Conservation (phyloP, 2,113 vertebrate genomes). For the Vimba vimba region DNA sequence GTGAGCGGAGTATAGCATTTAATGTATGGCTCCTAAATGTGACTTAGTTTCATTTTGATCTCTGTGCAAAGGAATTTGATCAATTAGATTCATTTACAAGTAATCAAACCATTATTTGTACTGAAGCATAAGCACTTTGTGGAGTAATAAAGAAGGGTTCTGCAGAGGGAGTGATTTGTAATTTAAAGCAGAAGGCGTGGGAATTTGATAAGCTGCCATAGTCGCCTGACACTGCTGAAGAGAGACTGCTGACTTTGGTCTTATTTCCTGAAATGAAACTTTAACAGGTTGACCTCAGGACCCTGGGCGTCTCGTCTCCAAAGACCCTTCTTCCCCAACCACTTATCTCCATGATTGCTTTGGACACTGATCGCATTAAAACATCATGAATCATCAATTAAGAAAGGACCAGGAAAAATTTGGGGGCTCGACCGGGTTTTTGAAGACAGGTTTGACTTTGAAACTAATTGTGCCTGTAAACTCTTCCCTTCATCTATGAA, state of each 20-base stretch:
- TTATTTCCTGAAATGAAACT: slow-evolving; percentile 65
- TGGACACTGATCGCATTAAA: slow-evolving; percentile 65
- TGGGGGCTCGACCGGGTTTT: slow-evolving; percentile 40
- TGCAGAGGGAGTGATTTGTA: slow-evolving; percentile 54
- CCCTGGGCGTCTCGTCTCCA: slow-evolving; percentile 47
- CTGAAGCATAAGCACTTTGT: slow-evolving; percentile 45
- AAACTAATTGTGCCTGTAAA: slow-evolving; percentile 40
- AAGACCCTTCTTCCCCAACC: slow-evolving; percentile 54
- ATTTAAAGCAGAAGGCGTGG: slow-evolving; percentile 62
- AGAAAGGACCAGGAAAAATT: slow-evolving; percentile 37
- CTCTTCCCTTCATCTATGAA: slow-evolving; percentile 9
- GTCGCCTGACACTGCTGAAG: slow-evolving; percentile 43
- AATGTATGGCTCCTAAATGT: neutral
- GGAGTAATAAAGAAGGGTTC: slow-evolving; percentile 33
- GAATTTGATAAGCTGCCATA: slow-evolving; percentile 63
- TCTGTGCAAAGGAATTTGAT: neutral
- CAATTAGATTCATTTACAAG: slow-evolving; percentile 38
- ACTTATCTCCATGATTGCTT: slow-evolving; percentile 61
- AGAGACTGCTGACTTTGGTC: slow-evolving; percentile 64
- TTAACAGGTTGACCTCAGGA: slow-evolving; percentile 64
- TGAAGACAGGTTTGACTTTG: slow-evolving; percentile 59
- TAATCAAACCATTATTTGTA: slow-evolving; percentile 63
- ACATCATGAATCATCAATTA: slow-evolving; percentile 63
- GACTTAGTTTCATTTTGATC: neutral
- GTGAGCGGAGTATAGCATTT: neutral